Evolutionary conservation across 2,797 vertebrate species (phyloP).

Genomic region (Gallirallus australis): DNA sequence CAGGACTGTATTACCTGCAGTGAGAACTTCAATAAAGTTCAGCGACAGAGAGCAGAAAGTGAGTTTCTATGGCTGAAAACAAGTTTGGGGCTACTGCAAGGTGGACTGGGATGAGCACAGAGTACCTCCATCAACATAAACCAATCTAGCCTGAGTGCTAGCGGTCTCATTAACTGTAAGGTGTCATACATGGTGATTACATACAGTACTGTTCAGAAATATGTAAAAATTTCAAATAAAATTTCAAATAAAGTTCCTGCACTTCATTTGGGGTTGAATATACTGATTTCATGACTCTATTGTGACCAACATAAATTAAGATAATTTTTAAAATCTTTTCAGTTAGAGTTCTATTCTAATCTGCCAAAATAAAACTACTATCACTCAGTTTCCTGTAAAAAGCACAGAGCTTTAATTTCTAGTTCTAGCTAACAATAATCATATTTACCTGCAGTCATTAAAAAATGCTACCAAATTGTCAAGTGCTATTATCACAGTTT

Average conservation of each 20-base stretch:
- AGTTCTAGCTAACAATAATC: neutral
- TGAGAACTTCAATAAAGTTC: neutral
- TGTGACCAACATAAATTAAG: neutral
- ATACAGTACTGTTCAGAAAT: fast-evolving
- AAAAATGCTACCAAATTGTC: neutral
- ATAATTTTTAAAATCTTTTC: neutral
- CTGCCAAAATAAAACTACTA: neutral
- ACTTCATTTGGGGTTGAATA: neutral
- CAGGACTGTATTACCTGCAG: neutral
- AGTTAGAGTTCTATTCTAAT: neutral
- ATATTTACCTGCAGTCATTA: neutral
- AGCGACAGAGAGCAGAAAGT: neutral
- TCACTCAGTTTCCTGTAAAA: neutral
- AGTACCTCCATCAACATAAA: neutral
- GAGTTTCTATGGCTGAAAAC: neutral
- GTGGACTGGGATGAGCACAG: neutral
- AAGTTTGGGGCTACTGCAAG: neutral
- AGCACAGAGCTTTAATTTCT: neutral
- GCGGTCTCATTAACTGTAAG: neutral
- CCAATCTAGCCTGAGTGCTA: too few relatives aligned
- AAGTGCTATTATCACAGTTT: neutral
- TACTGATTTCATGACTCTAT: neutral
- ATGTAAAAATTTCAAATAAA: neutral
- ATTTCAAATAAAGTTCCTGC: neutral
- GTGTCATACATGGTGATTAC: neutral